Conservation (phyloP, 2,888 invertebrate species). For the Operophtera brumata region DNA sequence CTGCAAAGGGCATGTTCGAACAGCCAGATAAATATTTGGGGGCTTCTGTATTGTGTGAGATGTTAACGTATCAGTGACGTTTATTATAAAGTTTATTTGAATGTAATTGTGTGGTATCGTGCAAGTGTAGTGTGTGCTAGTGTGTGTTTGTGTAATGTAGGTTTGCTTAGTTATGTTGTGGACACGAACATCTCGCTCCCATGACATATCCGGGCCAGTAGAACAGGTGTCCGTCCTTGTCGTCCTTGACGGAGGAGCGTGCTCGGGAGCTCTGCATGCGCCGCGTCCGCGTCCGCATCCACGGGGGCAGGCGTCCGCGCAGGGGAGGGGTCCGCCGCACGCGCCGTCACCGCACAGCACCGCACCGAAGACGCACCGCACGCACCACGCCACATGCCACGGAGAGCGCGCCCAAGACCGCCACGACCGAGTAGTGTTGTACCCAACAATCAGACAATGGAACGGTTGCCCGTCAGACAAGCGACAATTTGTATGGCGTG, state of each 20-base stretch:
- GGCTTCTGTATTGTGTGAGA: slow-evolving; percentile 27
- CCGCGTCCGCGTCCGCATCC: slow-evolving; percentile 34
- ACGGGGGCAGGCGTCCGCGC: slow-evolving; percentile 33
- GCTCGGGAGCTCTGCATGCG: slow-evolving; percentile 89
- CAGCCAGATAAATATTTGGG: slow-evolving; percentile 30
- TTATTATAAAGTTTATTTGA: slow-evolving; percentile 24
- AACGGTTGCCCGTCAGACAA: slow-evolving; percentile 82
- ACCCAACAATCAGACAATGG: slow-evolving; percentile 82
- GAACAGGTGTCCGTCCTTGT: slow-evolving; percentile 99
- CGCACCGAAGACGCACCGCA: slow-evolving; percentile 33
- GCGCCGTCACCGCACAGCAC: slow-evolving; percentile 33
- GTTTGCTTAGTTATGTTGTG: slow-evolving; percentile 79
- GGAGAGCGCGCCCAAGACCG: slow-evolving; percentile 78
- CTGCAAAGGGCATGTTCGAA: slow-evolving; percentile 39
- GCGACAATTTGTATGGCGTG: slow-evolving; percentile 79
- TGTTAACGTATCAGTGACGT: slow-evolving; percentile 26
- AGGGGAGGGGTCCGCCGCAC: slow-evolving; percentile 31
- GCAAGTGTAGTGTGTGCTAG: slow-evolving; percentile 32
- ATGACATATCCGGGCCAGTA: slow-evolving; percentile 99
- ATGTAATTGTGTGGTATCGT: slow-evolving; percentile 29
- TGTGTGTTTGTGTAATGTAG: slow-evolving; percentile 32
- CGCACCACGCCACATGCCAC: slow-evolving; percentile 59
- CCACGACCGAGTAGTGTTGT: slow-evolving; percentile 81
- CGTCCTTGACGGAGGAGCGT: slow-evolving; percentile 97
- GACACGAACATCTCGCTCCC: slow-evolving; percentile 99